Evolutionary conservation across 1,140 invertebrate species (phyloP), one percentile per base, ranked within the genome.

Genomic region (Rhyacophila brunnea): DNA sequence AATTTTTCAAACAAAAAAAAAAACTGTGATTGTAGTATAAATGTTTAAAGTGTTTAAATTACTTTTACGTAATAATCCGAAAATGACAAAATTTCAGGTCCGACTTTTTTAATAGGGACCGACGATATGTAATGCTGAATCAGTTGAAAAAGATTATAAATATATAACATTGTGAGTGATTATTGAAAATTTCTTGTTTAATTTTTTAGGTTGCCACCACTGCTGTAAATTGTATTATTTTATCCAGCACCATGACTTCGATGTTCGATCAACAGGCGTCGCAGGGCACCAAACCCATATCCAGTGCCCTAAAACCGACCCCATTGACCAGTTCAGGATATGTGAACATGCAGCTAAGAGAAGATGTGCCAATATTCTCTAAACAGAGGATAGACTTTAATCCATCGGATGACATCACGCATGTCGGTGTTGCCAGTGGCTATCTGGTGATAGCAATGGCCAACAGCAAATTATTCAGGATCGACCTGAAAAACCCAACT

Each of bases 381-480:
- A 92, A 90, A 68, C 83, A 86, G 51, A 89, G 86, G 71, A 88
- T 91, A 70, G 87, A 88, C 67, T 88, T 89, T 65, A 85, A 85
- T 63, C 90, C 93, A 10, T 82, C 86, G 0, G 86, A 90, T 60
- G 67, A 74, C 55, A 87, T 96, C 38, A 87, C 87, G 14, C 88
- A 95, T 69, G 75, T 95, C 17, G 85, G 83, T 42, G 90, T 93
- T 1, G 85, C 87, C 14, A 95, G 86, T 68, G 92, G 94, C 69
- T 87, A 86, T 67, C 78, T 96, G 35, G 85, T 93, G 0, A 83
- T 96, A 51, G 87, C 89, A 1, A 89, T 96, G 87, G 85, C 85
- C 17, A 93, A 93, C 71, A 88, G 89, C 68, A 83, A 86, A 47
- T 68, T 96, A 2, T 82, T 95, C 45, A 78, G 92, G 38, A 88